Evolutionary conservation across 2,113 vertebrate species (phyloP), one percentile per base, ranked within the genome.

Genomic region (Struthio camelus): DNA sequence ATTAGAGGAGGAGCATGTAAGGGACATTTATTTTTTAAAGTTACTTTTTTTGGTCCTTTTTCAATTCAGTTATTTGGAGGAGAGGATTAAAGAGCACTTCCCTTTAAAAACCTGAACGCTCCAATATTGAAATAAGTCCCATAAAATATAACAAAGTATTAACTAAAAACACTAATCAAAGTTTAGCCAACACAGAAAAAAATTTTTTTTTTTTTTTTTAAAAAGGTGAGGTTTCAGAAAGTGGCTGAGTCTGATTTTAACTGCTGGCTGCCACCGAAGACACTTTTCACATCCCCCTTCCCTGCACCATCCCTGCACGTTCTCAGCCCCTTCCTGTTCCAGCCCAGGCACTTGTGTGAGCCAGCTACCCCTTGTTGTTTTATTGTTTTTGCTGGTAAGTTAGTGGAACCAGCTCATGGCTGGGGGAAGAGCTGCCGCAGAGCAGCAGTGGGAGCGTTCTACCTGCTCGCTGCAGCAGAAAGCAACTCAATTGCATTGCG

Each of bases 251-350:
- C 73, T 30, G 61, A 85, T 66, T 93, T 72, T 91, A 85, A 85
- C 22, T 77, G 24, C 46, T 24, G 48, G 40, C 56, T 34, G 56
- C 46, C 81, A 79, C 11, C 22, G 2, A 46, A 89, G 64, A 77
- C 24, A 32, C 38, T 81, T 34, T 66, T 66, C 59, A 65, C 80
- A 79, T 61, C 73, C 89, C 78, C 62, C 66, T 94, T 90, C 40
- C 81, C 85, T 30, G n/a, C 66, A 61, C 3, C 7, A 87, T 50
- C 51, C 40, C 36, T 65, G 62, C 27, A 53, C 54, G 91, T 87
- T 88, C 67, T 90, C 46, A 95, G 83, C 81, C 95, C 62, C 20
- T 94, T 95, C 94, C 91, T 93, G 91, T 62, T 87, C 89, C 94
- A 94, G 50, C 50, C 65, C 22, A 61, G 72, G 14, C 80, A 38